Conservation (phyloP, 2,113 vertebrate genomes). For the Pavo muticus region DNA sequence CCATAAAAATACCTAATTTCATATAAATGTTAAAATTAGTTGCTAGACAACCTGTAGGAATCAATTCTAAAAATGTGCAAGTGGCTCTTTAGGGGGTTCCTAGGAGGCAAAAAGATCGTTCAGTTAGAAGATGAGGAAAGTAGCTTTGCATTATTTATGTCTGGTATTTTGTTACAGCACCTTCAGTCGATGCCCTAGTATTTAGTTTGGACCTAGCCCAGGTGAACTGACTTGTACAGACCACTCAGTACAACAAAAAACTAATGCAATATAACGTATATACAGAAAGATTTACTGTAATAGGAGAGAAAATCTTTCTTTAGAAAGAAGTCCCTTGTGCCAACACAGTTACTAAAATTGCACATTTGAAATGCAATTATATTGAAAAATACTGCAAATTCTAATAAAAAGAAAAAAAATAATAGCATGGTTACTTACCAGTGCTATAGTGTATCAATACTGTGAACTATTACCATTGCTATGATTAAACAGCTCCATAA, state of each 20-base stretch:
- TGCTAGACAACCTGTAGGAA: not conserved
- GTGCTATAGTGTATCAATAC: not conserved
- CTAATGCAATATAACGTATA: not conserved
- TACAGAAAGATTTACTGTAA: not conserved
- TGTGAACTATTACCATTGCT: not conserved
- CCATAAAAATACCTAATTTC: not conserved
- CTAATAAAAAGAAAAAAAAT: not conserved
- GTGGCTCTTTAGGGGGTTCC: not conserved
- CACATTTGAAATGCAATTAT: not conserved
- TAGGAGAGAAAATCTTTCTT: not conserved
- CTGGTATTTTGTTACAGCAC: not conserved
- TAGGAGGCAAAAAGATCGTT: constrained; percentile 10
- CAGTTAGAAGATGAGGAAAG: not conserved
- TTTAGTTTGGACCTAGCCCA: not conserved
- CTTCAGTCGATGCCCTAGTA: not conserved
- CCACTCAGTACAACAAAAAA: not conserved
- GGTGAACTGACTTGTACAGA: not conserved
- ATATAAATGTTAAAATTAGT: not conserved
- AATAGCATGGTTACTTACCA: not conserved
- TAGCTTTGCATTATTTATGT: not conserved
- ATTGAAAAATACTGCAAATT: not conserved
- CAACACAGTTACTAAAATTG: not conserved
- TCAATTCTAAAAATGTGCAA: not conserved
- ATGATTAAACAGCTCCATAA: not conserved
- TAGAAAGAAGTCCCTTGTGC: not conserved